Evolutionary conservation across 2,888 invertebrate genomes (phyloP), one percentile per base, ranked within the genome.

Genomic region (Nemotelus pantherinus): DNA sequence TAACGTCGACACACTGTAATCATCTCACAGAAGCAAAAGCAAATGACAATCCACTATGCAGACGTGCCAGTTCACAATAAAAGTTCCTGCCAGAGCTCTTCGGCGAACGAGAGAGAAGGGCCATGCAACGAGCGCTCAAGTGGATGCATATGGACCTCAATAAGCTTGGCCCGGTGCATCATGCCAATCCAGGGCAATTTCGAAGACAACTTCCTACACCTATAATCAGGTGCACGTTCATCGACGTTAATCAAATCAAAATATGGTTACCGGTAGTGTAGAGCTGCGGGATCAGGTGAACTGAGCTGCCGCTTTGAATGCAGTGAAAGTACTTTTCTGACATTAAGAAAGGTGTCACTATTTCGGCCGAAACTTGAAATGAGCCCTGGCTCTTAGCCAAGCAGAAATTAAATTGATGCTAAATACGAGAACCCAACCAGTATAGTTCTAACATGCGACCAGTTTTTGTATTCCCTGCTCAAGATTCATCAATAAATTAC

Each of bases 181-280:
- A 50, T 10, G 67, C 50, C 67, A 67, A 67, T 48, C 50, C 50
- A 48, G 44, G 44, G 60, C 50, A 74, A 74, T 74, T 74, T 74
- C 48, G 48, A 74, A 74, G 74, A 74, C 48, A 53, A 60, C 74
- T 74, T 60, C 60, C 63, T 74, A 87, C 86, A 86, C 85, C 85
- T 86, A 87, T 86, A 86, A 86, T 86, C 86, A 86, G 86, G 82
- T 83, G 85, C 86, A 87, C 87, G 87, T 86, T 85, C 86, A 85
- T 86, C 86, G 86, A 87, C 84, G 84, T 85, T 87, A 87, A 86
- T 86, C 86, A 86, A 86, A 86, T 86, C 85, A 84, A 84, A 85
- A 86, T 86, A 85, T 86, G 86, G 86, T 83, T 84, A 82, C 82
- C 82, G 83, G 86, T 2, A 63, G 41, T 44, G 45, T 45, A 41